Percentiles rank a stretch among this genome's conserved stretches.
These are phyloP conservation scores for Sterrhoptilus dennistouni DNA, from an alignment of 2,113 vertebrate genomes.

Conservation along the genomic window DNA sequence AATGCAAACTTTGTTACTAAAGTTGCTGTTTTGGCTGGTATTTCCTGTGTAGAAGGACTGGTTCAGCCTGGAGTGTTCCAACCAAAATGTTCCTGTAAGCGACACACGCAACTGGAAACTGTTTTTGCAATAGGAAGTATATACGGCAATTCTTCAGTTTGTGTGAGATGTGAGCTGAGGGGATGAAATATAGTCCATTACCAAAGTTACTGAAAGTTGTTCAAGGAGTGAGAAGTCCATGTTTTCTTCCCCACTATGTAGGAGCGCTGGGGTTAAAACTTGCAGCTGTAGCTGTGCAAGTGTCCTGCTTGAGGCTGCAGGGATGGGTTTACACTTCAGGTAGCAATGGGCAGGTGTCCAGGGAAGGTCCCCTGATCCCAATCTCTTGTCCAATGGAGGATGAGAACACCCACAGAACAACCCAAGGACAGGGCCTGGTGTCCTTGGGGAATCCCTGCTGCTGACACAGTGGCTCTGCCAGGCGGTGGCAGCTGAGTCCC, in stretches of 20 bases:
- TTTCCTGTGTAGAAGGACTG: not conserved
- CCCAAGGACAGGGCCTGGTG: not conserved
- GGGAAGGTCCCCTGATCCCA: not conserved
- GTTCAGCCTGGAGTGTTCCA: not conserved
- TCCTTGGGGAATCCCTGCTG: not conserved
- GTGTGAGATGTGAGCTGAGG: not conserved
- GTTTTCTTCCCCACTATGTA: not conserved
- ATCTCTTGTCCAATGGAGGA: not conserved
- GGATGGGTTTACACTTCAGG: not conserved
- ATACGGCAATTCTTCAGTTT: not conserved
- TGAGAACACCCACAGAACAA: not conserved
- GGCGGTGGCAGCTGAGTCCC: not conserved
- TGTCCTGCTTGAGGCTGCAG: not conserved
- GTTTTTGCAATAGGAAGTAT: not conserved
- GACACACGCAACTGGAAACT: not conserved
- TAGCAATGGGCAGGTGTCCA: not conserved
- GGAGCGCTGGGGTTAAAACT: not conserved
- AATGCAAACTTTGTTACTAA: not conserved
- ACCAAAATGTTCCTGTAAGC: not conserved
- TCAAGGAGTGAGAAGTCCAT: not conserved
- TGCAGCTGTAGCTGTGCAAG: not conserved
- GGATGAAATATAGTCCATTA: not conserved
- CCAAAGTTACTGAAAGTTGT: not conserved
- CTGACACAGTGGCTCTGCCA: not conserved
- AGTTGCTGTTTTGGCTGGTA: not conserved